Evolutionary conservation across 2,113 vertebrate genomes (phyloP), one percentile per base, ranked within the genome.

Genomic region (Echinops telfairi): DNA sequence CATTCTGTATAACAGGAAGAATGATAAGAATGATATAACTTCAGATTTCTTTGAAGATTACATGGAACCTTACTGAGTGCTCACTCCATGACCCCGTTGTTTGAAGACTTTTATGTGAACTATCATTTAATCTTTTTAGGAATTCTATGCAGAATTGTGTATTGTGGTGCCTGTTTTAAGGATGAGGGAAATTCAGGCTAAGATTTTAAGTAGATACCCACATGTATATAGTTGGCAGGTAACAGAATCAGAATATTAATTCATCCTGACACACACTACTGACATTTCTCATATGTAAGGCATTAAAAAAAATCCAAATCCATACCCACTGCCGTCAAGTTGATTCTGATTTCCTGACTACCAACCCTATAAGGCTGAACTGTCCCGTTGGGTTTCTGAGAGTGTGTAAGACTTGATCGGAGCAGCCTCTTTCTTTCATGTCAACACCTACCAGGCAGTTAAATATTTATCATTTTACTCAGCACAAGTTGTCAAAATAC

Each of bases 41-140:
- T 86, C 31, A 3, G 14, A 64, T 89, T 88, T 17, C 78, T 93
- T 86, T 81, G 81, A 92, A 70, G 29, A 66, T 20, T 83, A 25
- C 66, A 0, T 80, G 58, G 62, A 83, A 80, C 14, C 4, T 91
- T 53, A 70, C 43, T 9, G 16, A 76, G 4, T 43, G 1, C 25
- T 53, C 40, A 38, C 20, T 20, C 19, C 76, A 4, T 80, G 58
- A 29, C 19, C 62, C 53, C 22, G 71, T 9, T 83, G 7, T 83
- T 71, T 3, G 43, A 29, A 58, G 15, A 62, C 20, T 2, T 86
- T 89, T 43, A 4, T 57, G 29, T 16, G 7, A 83, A 19, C 29
- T 57, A 77, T 40, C 4, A 43, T 71, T 88, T 83, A 81, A 70
- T 79, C 8, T 88, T 58, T 77, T 58, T 33, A 43, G 31, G 20